Base-by-base conservation (phyloP, 2,888 invertebrate genomes). In the Resseliella maxima region DNA sequence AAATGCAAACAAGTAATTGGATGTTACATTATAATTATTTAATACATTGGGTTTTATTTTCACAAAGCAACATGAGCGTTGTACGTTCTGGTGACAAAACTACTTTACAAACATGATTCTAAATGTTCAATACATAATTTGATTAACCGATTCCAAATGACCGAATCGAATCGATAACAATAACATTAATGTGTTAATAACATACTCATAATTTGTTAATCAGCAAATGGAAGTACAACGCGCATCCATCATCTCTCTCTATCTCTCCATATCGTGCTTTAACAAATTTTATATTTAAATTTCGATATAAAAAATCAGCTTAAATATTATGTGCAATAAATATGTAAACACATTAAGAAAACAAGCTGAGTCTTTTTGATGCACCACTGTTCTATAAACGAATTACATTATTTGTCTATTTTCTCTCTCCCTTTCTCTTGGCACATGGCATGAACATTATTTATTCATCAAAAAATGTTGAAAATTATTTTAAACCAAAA, bases 121-220 rank as follows among this genome's bases (percentile, higher is more conserved):
- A 59, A 59, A 72, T 72, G 35, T 72, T 72, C 31, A 15, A 0
- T 21, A 72, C 72, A 72, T 72, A 72, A 72, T 72, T 72, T 31
- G 72, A 72, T 72, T 72, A 72, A 72, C 72, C 72, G 35, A 72
- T 72, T 72, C 72, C 6, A 35, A 72, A 72, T 72, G 72, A 72
- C 72, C 72, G 72, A 8, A 72, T 72, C 72, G 31, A 72, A 72
- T 72, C 12, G 72, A 72, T 59, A 59, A 59, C 59, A 59, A n/a
- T n/a, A n/a, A 59, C 59, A n/a, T 59, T 59, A 59, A 59, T 59
- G 59, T 72, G 72, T 72, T 72, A 72, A 72, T 72, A 31, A 72
- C 72, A 72, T 12, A 72, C 72, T 31, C 27, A 3, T 50, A 3
- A 6, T 8, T 24, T 59, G n/a, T 59, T 24, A 24, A 59, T 59